Percentiles rank a stretch among this genome's conserved stretches.
These are phyloP conservation scores for Sternotherus odoratus DNA, from an alignment of 2,797 vertebrate genomes.

Conservation along the genomic window DNA sequence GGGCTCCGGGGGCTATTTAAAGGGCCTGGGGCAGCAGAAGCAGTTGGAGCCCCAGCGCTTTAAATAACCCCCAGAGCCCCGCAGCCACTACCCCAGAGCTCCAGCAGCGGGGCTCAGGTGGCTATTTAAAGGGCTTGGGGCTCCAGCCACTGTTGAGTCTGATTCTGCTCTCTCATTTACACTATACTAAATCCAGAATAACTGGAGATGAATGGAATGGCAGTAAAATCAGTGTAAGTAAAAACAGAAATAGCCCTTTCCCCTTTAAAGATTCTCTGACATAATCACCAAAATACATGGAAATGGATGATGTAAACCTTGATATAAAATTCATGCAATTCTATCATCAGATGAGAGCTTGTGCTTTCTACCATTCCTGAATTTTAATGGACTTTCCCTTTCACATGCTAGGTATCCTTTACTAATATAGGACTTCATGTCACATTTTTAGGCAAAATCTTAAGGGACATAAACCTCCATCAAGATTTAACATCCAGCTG, in stretches of 20 bases:
- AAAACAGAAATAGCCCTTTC: background rate
- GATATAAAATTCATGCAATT: background rate
- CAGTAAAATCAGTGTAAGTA: background rate
- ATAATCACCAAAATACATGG: background rate
- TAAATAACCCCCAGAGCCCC: too few relatives aligned
- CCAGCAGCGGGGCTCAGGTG: too few relatives aligned
- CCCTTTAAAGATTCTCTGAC: background rate
- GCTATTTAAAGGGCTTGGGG: too few relatives aligned
- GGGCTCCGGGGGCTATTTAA: too few relatives aligned
- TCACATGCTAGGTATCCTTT: background rate
- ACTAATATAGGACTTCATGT: background rate
- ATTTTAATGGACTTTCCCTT: background rate
- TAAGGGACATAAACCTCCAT: rapidly evolving
- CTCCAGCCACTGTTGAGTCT: too few relatives aligned
- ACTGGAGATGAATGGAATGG: background rate
- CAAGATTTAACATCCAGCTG: background rate
- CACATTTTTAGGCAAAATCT: background rate
- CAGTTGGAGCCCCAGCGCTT: too few relatives aligned
- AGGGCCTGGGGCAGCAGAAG: too few relatives aligned
- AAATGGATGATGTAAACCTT: background rate
- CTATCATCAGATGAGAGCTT: background rate
- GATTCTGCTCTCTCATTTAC: background rate
- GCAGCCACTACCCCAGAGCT: too few relatives aligned
- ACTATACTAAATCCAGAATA: background rate
- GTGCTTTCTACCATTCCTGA: background rate